phyloP scores from a whole-genome alignment of 2,797 vertebrate species.

The Syngnathus acus region DNA sequence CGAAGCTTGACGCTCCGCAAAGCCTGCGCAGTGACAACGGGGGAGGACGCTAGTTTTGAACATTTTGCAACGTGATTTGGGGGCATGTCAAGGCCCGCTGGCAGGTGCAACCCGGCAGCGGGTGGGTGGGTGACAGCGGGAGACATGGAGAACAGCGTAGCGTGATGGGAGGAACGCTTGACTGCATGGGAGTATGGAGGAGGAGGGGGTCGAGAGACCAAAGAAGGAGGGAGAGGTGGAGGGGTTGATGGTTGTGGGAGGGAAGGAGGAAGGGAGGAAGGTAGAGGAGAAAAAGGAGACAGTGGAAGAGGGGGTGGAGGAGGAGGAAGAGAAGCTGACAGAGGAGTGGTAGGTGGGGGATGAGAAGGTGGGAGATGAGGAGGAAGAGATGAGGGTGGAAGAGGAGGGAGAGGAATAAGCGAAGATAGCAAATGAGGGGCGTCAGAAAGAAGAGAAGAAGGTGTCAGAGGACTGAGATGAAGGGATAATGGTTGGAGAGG shows the following conservation, averaged over 20 bases:
- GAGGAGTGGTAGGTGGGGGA: conserved; percentile 8
- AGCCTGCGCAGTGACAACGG: conserved; percentile 78
- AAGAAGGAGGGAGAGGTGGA: conserved; percentile 1
- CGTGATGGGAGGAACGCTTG: conserved; percentile 1
- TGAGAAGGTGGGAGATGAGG: conserved; percentile 14
- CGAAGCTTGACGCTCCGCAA: conserved; percentile 79
- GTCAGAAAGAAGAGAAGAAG: conserved; percentile 15
- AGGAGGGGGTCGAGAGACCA: conserved; percentile 4
- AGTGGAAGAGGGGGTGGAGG: not conserved
- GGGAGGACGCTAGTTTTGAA: conserved; percentile 46
- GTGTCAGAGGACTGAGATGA: conserved; percentile 24
- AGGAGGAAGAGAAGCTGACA: not conserved
- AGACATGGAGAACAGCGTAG: not conserved
- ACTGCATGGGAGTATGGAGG: conserved; percentile 6
- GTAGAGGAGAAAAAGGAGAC: conserved; percentile 3
- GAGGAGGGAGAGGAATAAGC: conserved; percentile 30
- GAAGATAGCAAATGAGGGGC: conserved; percentile 17
- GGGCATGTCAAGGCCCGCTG: not conserved
- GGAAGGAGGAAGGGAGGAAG: conserved; percentile 53
- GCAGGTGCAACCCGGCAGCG: conserved; percentile 12
- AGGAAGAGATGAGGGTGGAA: not conserved
- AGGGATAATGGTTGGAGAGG: conserved; percentile 41
- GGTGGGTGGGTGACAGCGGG: conserved; percentile 27
- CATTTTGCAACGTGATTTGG: conserved; percentile 13
- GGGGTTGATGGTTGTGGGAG: conserved; percentile 37